A percentile compares a stretch with the other conserved stretches of the same genome.
Evolutionary conservation across 2,888 invertebrate genomes (phyloP).

Genomic region (Melinopterus prodromus): DNA sequence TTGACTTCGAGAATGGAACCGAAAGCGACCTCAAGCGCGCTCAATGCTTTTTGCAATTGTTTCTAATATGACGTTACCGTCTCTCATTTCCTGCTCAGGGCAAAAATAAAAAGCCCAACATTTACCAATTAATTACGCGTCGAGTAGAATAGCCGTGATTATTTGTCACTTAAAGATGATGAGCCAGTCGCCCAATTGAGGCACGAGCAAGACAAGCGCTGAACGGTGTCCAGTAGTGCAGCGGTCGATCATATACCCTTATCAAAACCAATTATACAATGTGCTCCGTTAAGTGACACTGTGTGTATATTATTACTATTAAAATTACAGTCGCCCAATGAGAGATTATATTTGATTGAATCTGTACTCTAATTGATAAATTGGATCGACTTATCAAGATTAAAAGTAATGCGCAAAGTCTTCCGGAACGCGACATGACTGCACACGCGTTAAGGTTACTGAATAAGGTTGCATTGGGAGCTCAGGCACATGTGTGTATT

Average conservation of each 20-base stretch:
- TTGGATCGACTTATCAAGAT: conserved; percentile 53
- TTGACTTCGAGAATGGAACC: background rate
- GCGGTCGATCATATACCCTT: conserved; percentile 56
- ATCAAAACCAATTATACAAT: conserved; percentile 62
- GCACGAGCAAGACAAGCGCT: conserved; percentile 23
- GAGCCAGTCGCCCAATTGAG: conserved; percentile 50
- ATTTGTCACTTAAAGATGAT: conserved; percentile 61
- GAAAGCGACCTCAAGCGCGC: conserved; percentile 16
- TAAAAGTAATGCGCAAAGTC: conserved; percentile 37
- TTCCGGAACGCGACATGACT: conserved; percentile 9
- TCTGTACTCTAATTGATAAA: conserved; percentile 61
- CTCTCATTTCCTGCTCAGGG: conserved; percentile 36
- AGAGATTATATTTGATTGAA: conserved; percentile 55
- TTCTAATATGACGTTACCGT: conserved; percentile 36
- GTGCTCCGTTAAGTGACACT: conserved; percentile 60
- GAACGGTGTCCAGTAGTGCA: conserved; percentile 30
- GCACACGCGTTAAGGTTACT: no score
- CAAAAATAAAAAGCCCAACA: conserved; percentile 57
- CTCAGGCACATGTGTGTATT: background rate
- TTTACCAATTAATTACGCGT: conserved; percentile 60
- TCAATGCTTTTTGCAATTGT: conserved; percentile 37
- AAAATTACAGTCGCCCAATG: conserved; percentile 58
- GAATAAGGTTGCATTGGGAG: background rate
- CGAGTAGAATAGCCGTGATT: conserved; percentile 58
- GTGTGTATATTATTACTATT: conserved; percentile 54